A percentile compares a stretch with the other conserved stretches of the same genome.
phyloP scores from a whole-genome alignment of 2,888 invertebrate genomes.

The Sepioteuthis lessoniana region DNA sequence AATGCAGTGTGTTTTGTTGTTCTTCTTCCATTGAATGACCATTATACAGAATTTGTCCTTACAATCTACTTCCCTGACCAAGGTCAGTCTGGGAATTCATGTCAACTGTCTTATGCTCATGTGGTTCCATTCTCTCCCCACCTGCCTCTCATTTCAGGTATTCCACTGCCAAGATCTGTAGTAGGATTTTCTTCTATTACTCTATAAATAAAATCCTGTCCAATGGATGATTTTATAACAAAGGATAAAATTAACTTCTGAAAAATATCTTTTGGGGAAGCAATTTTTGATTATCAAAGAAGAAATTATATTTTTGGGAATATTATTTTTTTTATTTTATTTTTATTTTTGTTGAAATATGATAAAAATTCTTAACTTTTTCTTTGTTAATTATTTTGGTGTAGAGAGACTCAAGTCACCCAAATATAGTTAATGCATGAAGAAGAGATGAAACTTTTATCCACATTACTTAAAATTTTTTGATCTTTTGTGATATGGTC shows the following conservation, averaged over 20 bases:
- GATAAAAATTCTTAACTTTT: too few relatives aligned
- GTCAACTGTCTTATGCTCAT: background rate
- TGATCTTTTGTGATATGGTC: too few relatives aligned
- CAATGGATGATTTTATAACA: conserved; percentile 2
- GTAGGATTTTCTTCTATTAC: background rate
- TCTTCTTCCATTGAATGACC: background rate
- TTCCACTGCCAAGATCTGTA: background rate
- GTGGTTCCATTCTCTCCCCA: background rate
- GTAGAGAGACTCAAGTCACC: too few relatives aligned
- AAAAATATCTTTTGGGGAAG: background rate
- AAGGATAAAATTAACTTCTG: background rate
- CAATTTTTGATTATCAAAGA: background rate
- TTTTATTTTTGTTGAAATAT: too few relatives aligned
- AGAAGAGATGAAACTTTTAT: too few relatives aligned
- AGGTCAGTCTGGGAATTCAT: conserved; percentile 33
- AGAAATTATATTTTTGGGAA: background rate
- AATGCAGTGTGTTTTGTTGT: background rate
- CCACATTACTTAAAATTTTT: too few relatives aligned
- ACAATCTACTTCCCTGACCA: conserved; percentile 33
- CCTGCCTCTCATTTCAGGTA: background rate
- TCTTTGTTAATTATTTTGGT: too few relatives aligned
- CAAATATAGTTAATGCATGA: too few relatives aligned
- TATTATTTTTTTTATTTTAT: too few relatives aligned
- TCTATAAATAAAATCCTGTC: conserved; percentile 33
- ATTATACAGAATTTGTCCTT: conserved; percentile 3